phyloP scores from a whole-genome alignment of 2,113 vertebrate genomes.

The Nanorana parkeri region DNA sequence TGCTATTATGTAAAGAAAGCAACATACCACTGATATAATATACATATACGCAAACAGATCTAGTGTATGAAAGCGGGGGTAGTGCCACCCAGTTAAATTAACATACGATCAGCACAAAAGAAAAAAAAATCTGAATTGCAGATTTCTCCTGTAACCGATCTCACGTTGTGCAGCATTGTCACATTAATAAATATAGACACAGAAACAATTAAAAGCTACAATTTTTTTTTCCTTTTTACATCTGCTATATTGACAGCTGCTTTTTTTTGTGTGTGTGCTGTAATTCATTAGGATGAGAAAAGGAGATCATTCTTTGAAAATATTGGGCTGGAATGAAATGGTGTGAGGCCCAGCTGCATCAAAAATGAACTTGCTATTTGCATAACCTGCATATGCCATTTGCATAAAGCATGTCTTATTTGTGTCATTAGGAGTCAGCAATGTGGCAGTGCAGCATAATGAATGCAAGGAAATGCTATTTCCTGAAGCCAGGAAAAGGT shows the following conservation, averaged over 20 bases:
- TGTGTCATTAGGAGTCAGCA: conserved; percentile 48
- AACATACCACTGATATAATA: not conserved
- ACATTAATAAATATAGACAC: conserved; percentile 26
- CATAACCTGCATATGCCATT: conserved; percentile 54
- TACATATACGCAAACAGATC: conserved; percentile 33
- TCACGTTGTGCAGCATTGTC: conserved; percentile 18
- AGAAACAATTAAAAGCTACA: conserved; percentile 33
- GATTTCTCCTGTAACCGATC: conserved; percentile 34
- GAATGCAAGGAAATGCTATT: conserved; percentile 51
- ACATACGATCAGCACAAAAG: conserved; percentile 44
- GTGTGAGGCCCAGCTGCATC: conserved; percentile 40
- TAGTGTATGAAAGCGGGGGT: conserved; percentile 1
- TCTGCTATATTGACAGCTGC: conserved; percentile 30
- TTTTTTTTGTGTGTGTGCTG: not conserved
- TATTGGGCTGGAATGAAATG: conserved; percentile 54
- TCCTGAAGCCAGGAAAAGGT: conserved; percentile 24
- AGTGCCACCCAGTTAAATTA: conserved; percentile 31
- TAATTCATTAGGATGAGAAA: conserved; percentile 44
- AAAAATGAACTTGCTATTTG: conserved; percentile 48
- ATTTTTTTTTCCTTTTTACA: not conserved
- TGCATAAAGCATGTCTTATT: conserved; percentile 53
- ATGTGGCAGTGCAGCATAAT: conserved; percentile 26
- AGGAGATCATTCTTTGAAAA: conserved; percentile 49
- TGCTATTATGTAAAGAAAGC: too few species aligned
- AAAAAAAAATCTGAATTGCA: conserved; percentile 45